Base-by-base conservation (phyloP, 1,140 invertebrate species). In the Maconellicoccus hirsutus region DNA sequence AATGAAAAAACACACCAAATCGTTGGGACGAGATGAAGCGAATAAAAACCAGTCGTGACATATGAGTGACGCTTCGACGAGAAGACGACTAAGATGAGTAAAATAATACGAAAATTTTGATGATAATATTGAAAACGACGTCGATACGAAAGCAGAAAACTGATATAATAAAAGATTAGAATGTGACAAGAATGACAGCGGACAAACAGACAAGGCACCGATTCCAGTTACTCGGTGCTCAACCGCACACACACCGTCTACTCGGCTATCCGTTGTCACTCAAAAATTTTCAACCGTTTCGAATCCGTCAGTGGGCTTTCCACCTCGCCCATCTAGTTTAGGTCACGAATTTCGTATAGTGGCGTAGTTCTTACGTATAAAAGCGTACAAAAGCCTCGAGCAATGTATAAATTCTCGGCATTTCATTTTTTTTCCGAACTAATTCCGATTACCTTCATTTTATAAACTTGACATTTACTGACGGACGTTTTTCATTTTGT, bases 141-240 rank as follows among this genome's bases (percentile, higher is more conserved):
- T 66, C 61, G 61, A 66, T 66, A 66, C 61, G 61, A 66, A 66
- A 66, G 61, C 61, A 66, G 61, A 66, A 66, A 66, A 66, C 61
- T 66, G 61, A 66, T 66, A 26, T 66, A 66, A 23, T 25, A 66
- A 66, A 66, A 66, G 61, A 66, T 66, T 66, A 26, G 61, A 66
- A 66, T 66, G 61, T 66, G 61, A 66, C 61, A 66, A 66, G 61
- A 66, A 26, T 66, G 61, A 66, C 61, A 66, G 61, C 61, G 61
- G 61, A 66, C 61, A 66, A 66, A 66, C 61, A 66, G 4, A 26
- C 10, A 25, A 12, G 25, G 22, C 21, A 26, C 22, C 21, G 61
- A 3, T 10, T 66, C 10, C 61, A 25, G 19, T 8, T 22, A 14
- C 52, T 59, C 52, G 4, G 16, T 22, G 4, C 3, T 33, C 29